Percentiles rank a stretch among this genome's conserved stretches.
Conservation (phyloP, 2,888 invertebrate species). For the Thera obeliscata region DNA sequence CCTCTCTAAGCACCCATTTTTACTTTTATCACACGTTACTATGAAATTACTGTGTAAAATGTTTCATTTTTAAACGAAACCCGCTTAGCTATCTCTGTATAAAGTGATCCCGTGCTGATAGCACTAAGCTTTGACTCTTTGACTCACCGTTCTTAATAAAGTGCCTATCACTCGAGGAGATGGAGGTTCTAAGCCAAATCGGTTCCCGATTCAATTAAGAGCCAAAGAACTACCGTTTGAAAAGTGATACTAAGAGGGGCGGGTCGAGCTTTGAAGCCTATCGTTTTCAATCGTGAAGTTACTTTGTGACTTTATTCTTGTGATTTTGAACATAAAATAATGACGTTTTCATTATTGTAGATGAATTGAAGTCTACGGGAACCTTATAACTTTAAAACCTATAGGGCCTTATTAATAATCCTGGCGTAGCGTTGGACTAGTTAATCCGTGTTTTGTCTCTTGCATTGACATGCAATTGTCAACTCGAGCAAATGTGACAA, state of each 20-base stretch:
- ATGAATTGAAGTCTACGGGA: no score
- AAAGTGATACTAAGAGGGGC: conserved; percentile 24
- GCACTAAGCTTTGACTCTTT: conserved; percentile 24
- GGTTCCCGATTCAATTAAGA: conserved; percentile 42
- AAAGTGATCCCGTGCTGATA: background rate
- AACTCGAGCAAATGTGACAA: no score
- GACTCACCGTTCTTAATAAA: conserved; percentile 30
- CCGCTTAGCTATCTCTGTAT: background rate
- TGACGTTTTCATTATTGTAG: no score
- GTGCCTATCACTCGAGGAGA: conserved; percentile 37
- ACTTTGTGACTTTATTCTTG: background rate
- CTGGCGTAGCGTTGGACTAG: no score
- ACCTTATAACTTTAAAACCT: no score
- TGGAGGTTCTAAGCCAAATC: conserved; percentile 34
- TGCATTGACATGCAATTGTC: no score
- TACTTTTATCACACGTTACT: no score
- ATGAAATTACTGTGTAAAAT: background rate
- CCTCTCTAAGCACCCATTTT: no score
- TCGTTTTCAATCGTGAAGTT: conserved; percentile 16
- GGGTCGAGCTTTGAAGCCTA: conserved; percentile 1
- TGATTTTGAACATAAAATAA: background rate
- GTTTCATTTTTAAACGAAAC: background rate
- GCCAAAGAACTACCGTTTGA: conserved; percentile 26
- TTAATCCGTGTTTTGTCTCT: no score
- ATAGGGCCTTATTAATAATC: no score